Evolutionary conservation across 2,797 vertebrate species (phyloP).

Genomic region (Oreochromis grahami): DNA sequence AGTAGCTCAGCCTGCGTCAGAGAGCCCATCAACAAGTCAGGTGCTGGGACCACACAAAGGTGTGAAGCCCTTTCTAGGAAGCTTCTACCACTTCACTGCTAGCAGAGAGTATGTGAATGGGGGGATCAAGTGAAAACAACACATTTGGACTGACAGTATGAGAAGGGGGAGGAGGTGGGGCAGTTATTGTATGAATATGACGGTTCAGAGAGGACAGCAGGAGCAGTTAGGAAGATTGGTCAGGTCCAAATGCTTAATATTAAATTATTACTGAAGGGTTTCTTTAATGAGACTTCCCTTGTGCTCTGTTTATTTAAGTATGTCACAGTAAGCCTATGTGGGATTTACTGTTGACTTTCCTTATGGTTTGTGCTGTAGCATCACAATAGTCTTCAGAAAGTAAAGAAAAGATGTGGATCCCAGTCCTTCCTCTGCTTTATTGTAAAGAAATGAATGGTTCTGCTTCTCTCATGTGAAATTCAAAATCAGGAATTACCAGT

Average conservation of each 20-base stretch:
- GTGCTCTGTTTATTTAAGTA: neutral
- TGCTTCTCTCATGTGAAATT: neutral
- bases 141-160: neutral
- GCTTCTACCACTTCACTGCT: conserved; percentile 37
- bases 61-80: conserved; percentile 69
- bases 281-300: neutral
- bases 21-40: conserved; percentile 53
- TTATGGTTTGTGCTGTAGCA: neutral
- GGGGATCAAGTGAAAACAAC: conserved; percentile 18
- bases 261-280: neutral
- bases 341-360: neutral
- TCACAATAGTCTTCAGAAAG: neutral
- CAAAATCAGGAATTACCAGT: conserved; percentile 78
- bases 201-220: neutral
- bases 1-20: conserved; percentile 67
- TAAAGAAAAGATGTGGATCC: neutral
- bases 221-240: neutral
- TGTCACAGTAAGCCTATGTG: neutral
- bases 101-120: conserved; percentile 36
- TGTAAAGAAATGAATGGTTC: neutral
- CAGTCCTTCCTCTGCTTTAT: neutral
- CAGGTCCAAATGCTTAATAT: accelerated
- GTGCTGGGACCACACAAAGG: conserved; percentile 48
- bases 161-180: conserved; percentile 2
- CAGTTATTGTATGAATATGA: neutral